Evolutionary conservation across 2,888 invertebrate species (phyloP).

Genomic region (Mimachlamys varia): DNA sequence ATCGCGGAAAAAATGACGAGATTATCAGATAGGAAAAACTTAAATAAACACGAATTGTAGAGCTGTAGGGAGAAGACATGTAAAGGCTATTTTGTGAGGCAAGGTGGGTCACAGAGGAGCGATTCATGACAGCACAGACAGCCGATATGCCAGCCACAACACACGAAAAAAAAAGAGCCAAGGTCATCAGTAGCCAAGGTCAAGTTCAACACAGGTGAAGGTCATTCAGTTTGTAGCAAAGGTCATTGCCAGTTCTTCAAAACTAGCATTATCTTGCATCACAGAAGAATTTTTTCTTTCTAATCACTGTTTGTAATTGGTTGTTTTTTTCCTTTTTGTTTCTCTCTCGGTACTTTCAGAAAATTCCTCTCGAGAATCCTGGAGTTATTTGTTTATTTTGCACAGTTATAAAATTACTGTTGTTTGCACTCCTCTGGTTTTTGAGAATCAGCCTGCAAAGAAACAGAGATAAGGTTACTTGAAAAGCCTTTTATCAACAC

Average conservation of each 20-base stretch:
- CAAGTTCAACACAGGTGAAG: neutral
- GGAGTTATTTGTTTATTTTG: neutral
- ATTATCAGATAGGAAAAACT: neutral
- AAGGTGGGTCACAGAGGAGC: neutral
- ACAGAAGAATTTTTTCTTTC: neutral
- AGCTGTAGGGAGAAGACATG: neutral
- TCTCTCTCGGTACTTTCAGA: neutral
- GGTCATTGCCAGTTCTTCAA: neutral
- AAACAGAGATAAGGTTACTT: slow-evolving; percentile 43
- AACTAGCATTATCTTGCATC: neutral
- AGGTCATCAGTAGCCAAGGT: slow-evolving; percentile 32
- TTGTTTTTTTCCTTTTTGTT: neutral
- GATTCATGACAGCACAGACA: neutral
- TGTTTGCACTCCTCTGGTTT: slow-evolving; percentile 74
- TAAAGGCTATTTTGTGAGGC: neutral
- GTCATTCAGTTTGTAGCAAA: slow-evolving; percentile 5
- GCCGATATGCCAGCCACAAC: slow-evolving; percentile 2
- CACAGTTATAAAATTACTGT: slow-evolving; percentile 61
- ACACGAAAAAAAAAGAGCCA: neutral
- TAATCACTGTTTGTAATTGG: neutral
- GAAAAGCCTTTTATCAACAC: neutral
- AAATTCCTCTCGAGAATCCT: neutral
- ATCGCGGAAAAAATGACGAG: neutral
- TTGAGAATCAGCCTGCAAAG: slow-evolving; percentile 64
- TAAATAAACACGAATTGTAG: neutral